Conservation (phyloP, 2,113 vertebrate species). For the Mionectes macconnelli region DNA sequence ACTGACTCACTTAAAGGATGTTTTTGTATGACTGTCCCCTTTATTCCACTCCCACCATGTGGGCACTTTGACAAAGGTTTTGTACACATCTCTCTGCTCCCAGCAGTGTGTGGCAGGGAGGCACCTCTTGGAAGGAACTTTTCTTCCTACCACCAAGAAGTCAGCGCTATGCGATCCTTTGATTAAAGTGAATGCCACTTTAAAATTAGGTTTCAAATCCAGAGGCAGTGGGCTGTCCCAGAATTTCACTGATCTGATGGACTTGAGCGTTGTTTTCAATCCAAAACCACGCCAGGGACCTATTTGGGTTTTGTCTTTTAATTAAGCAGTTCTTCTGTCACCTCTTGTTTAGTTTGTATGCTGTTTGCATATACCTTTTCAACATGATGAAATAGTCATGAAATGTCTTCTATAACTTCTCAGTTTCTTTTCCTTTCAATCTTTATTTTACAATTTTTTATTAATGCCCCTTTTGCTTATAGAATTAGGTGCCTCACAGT, state of each 20-base stretch:
- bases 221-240: background rate
- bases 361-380: background rate
- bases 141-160: background rate
- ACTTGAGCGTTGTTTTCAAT: background rate
- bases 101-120: background rate
- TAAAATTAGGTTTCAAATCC: background rate
- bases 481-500: background rate
- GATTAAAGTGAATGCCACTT: background rate
- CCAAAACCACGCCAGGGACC: background rate
- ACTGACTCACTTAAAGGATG: background rate
- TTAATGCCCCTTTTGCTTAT: background rate
- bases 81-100: background rate
- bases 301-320: background rate
- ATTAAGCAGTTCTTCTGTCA: background rate
- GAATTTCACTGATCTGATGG: background rate
- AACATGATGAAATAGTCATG: background rate
- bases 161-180: background rate
- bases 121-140: background rate
- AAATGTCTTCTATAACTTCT: background rate
- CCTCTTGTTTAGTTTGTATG: background rate
- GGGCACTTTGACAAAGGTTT: rapidly evolving
- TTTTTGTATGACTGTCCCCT: background rate
- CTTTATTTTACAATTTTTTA: background rate
- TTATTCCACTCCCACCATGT: rapidly evolving
- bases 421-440: background rate